Evolutionary conservation across 2,113 vertebrate genomes (phyloP).

Genomic region (Recurvirostra avosetta): DNA sequence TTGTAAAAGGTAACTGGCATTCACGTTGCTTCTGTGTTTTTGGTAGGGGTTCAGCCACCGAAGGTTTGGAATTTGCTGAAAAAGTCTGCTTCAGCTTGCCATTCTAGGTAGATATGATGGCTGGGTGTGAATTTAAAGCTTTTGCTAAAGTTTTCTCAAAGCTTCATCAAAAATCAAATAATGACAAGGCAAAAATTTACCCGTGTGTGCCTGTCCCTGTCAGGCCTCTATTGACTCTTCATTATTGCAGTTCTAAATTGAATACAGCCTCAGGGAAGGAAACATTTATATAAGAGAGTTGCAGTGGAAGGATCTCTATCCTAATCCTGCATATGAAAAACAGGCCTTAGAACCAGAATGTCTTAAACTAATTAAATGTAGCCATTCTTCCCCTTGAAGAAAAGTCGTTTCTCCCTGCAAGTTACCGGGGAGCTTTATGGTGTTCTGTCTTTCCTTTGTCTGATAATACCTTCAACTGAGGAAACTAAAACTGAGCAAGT

Average conservation of each 20-base stretch:
- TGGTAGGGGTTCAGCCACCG: neutral
- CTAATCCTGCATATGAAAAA: neutral
- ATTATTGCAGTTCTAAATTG: neutral
- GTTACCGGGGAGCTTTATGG: neutral
- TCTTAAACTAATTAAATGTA: neutral
- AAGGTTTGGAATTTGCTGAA: neutral
- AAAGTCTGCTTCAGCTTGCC: neutral
- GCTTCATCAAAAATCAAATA: neutral
- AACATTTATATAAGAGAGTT: conserved; percentile 20
- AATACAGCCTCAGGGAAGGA: conserved; percentile 33
- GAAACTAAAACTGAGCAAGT: neutral
- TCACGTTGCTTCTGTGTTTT: neutral
- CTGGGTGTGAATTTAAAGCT: neutral
- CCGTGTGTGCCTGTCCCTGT: neutral
- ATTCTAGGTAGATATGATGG: neutral
- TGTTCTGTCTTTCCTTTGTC: neutral
- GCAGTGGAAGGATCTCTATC: neutral
- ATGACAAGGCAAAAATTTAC: neutral
- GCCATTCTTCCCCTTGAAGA: neutral
- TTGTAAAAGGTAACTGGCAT: neutral
- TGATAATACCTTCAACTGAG: neutral
- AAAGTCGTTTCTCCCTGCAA: neutral
- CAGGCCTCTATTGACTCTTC: neutral
- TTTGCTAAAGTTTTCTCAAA: neutral
- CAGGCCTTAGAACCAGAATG: neutral